A percentile compares a stretch with the other conserved stretches of the same genome.
Conservation (phyloP, 2,797 vertebrate genomes). For the Apogon talboti region DNA sequence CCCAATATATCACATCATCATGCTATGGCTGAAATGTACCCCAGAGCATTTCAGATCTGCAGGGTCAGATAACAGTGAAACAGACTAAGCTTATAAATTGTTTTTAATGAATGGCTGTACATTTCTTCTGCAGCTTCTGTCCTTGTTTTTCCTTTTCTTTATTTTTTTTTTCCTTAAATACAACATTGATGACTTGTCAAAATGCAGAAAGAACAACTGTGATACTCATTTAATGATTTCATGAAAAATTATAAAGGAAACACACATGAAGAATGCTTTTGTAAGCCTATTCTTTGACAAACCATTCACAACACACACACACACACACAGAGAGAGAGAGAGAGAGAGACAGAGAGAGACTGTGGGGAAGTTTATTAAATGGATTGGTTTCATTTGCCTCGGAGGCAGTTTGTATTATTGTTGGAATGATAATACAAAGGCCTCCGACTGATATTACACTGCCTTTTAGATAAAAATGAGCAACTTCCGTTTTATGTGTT, state of each 20-base stretch:
- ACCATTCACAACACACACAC: constrained; percentile 1
- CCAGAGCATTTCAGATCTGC: constrained; percentile 41
- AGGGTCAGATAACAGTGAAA: constrained; percentile 36
- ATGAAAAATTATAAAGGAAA: constrained; percentile 33
- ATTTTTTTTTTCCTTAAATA: constrained; percentile 23
- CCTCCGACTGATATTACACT: constrained; percentile 22
- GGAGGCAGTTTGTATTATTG: constrained; percentile 45
- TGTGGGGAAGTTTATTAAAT: constrained; percentile 47
- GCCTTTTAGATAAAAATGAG: constrained; percentile 42
- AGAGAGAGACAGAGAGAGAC: neutral
- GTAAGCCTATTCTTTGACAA: constrained; percentile 34
- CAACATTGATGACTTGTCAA: constrained; percentile 19
- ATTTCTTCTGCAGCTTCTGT: constrained; percentile 4
- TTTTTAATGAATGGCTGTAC: constrained; percentile 69
- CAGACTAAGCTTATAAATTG: constrained; percentile 63
- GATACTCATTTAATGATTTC: constrained; percentile 42
- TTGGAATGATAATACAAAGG: constrained; percentile 40
- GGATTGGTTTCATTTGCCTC: constrained; percentile 52
- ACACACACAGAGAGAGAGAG: too few species aligned
- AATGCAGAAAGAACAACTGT: constrained; percentile 18
- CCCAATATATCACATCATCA: constrained; percentile 28
- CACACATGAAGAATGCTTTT: constrained; percentile 24
- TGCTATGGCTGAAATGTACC: constrained; percentile 33
- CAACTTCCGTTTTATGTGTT: constrained; percentile 38
- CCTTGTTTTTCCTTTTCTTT: constrained; percentile 11